Evolutionary conservation across 2,797 vertebrate species (phyloP).

Genomic region (Morus bassanus): DNA sequence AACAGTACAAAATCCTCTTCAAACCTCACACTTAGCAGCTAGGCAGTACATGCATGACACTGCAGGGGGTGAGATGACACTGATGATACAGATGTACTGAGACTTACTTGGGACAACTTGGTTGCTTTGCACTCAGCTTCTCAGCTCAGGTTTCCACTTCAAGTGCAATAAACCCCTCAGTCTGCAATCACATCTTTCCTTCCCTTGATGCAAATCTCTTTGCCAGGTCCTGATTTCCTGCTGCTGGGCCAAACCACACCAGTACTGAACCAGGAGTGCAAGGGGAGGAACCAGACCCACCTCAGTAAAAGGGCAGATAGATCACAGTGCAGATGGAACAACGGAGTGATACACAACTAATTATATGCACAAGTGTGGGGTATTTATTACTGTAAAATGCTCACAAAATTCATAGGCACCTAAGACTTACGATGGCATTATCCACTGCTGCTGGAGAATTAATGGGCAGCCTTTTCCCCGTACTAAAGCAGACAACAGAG

Average conservation of each 20-base stretch:
- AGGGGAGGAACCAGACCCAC: background rate
- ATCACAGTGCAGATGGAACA: background rate
- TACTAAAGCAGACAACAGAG: slow-evolving; percentile 45
- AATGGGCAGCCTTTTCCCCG: slow-evolving; percentile 45
- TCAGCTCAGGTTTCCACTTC: background rate
- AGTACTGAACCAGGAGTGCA: background rate
- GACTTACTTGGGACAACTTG: background rate
- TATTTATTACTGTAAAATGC: slow-evolving; percentile 62
- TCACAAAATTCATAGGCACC: slow-evolving; percentile 49
- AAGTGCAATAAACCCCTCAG: background rate
- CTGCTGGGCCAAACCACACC: background rate
- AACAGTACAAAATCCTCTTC: background rate
- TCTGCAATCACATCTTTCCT: background rate
- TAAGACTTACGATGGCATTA: slow-evolving; percentile 59
- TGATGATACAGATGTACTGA: background rate
- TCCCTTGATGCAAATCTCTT: background rate
- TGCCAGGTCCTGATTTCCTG: background rate
- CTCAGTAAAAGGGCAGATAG: background rate
- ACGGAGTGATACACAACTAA: slow-evolving; percentile 21
- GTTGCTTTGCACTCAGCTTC: background rate
- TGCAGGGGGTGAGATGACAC: background rate
- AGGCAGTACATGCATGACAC: background rate
- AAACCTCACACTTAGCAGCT: background rate
- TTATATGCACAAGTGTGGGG: slow-evolving; percentile 50
- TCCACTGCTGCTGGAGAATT: slow-evolving; percentile 43